Base-by-base conservation (phyloP, 2,113 vertebrate species). In the Leuciscus idus region DNA sequence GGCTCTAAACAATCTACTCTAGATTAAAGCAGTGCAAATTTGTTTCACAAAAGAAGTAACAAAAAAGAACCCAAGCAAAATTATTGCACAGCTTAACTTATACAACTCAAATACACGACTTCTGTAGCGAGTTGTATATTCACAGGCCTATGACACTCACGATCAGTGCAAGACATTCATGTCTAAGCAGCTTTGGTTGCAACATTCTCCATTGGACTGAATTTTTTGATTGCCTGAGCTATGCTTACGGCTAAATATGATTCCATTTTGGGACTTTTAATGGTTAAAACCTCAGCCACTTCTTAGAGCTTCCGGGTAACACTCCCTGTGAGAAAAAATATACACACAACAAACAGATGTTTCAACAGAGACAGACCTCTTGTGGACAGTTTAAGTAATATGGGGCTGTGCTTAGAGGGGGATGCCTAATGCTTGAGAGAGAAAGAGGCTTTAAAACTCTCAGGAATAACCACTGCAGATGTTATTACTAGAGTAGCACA, bases 121-220 rank as follows among this genome's bases (percentile, higher is more conserved):
- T 68, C 23, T 46, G n/a, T 61, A 68, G 80, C 0, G 55, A 83
- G 85, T 39, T 64, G 48, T 52, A 55, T 28, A 33, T 12, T 36
- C 21, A 52, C 23, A 57, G 28, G 13, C 26, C 74, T 55, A 28
- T 90, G 90, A 91, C 88, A 91, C 85, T 8, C 88, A 52, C 83
- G 66, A 89, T 92, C 90, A 93, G 92, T 92, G 92, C 91, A 92
- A 93, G 90, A 52, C 76, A 74, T 85, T 55, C 64, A 76, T 33
- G 30, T 61, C 77, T n/a, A 59, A 79, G 77, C 77, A 79, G 52
- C 52, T 79, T 61, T 39, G 3, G 23, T 36, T 39, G 55, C 36
- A 26, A 79, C 77, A 61, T 79, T 59, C 77, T 59, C 46, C 75
- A 55, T 6, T n/a, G 19, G 10, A 79, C 33, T 39, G n/a, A 8